A percentile compares a stretch with the other conserved stretches of the same genome.
These are phyloP conservation scores for Euthynnus affinis DNA, from an alignment of 2,797 vertebrate genomes.

Conservation along the genomic window DNA sequence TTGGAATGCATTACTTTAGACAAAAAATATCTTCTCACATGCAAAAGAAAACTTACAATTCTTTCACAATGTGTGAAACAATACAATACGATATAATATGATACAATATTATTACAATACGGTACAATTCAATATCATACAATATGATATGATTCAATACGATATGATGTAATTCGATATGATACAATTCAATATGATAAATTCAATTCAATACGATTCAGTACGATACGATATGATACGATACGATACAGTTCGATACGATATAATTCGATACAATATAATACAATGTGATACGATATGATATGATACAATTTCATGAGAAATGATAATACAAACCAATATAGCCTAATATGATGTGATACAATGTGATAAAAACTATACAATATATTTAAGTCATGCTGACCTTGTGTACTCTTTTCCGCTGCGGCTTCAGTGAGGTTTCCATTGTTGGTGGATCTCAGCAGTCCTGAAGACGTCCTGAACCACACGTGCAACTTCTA, in stretches of 20 bases:
- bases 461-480: conserved; percentile 78
- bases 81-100: too few relatives aligned
- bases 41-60: too few relatives aligned
- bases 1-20: too few relatives aligned
- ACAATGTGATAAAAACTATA: not conserved
- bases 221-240: too few relatives aligned
- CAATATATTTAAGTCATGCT: not conserved
- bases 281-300: not conserved
- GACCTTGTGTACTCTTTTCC: conserved; percentile 51
- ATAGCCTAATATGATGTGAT: not conserved
- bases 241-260: too few relatives aligned
- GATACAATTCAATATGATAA: too few relatives aligned
- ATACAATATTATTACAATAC: too few relatives aligned
- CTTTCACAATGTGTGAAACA: too few relatives aligned
- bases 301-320: not conserved
- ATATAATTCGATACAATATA: accelerated
- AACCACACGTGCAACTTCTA: conserved; percentile 88
- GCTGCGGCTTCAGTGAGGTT: conserved; percentile 72
- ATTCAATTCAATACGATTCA: too few relatives aligned
- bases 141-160: not conserved
- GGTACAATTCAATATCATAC: too few relatives aligned
- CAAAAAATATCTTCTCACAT: too few relatives aligned
- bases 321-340: too few relatives aligned
- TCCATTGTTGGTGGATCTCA: conserved; percentile 84
- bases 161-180: not conserved